Evolutionary conservation across 2,797 vertebrate species (phyloP).

Genomic region (Pangasius larnaudii): DNA sequence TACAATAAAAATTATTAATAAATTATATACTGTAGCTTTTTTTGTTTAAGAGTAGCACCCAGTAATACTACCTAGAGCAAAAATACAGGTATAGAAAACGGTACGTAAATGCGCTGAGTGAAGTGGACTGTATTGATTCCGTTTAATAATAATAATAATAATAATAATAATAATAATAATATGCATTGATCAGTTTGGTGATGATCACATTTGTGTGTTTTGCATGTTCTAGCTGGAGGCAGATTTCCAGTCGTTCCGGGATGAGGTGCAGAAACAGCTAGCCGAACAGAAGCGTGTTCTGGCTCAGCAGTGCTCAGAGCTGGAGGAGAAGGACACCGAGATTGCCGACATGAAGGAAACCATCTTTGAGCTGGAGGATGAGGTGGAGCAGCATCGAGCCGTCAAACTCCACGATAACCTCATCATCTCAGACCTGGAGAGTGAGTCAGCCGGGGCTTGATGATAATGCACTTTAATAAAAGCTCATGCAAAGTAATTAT

Average conservation of each 20-base stretch:
- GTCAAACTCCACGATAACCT: conserved; percentile 89
- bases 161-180: too few species aligned
- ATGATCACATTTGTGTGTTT: neutral
- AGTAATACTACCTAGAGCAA: neutral
- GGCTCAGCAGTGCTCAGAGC: conserved; percentile 79
- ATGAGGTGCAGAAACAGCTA: conserved; percentile 83
- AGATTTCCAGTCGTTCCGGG: conserved; percentile 81
- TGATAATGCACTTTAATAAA: neutral
- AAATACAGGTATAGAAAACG: neutral
- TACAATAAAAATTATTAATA: neutral
- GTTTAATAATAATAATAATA: neutral
- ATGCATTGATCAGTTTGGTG: neutral
- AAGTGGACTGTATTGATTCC: neutral
- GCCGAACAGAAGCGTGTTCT: conserved; percentile 80
- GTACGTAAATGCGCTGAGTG: neutral
- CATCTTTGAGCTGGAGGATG: conserved; percentile 87
- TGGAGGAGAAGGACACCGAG: conserved; percentile 84
- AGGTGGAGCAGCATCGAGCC: conserved; percentile 87
- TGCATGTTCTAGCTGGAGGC: conserved; percentile 75
- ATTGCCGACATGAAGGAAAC: conserved; percentile 87
- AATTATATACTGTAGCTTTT: neutral
- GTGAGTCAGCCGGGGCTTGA: conserved; percentile 71
- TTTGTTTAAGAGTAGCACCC: neutral
- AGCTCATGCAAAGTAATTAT: neutral
- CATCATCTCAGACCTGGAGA: conserved; percentile 85